Conservation (phyloP, 2,888 invertebrate genomes). For the Cryptocheilus praepositus region DNA sequence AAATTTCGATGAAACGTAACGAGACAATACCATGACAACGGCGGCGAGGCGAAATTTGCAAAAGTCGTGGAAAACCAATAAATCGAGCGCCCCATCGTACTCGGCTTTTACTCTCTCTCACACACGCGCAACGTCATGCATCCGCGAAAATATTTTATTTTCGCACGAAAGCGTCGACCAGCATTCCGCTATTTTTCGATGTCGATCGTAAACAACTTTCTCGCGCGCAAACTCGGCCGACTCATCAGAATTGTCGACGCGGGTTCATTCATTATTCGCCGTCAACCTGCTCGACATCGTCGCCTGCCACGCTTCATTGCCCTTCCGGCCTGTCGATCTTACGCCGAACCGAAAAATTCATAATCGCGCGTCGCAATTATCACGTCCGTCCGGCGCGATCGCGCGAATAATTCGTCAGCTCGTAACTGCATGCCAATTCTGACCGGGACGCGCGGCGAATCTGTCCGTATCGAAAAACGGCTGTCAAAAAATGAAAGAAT, state of each 20-base stretch:
- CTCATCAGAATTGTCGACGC: constrained; percentile 50
- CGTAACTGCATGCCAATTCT: too few relatives aligned
- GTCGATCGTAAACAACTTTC: constrained; percentile 52
- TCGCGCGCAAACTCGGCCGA: constrained; percentile 41
- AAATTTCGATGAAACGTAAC: too few relatives aligned
- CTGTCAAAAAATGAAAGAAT: too few relatives aligned
- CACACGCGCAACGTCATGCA: background rate
- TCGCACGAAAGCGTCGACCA: constrained; percentile 25
- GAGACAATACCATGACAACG: constrained; percentile 15
- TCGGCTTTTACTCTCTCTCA: constrained; percentile 21
- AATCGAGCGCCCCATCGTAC: constrained; percentile 26
- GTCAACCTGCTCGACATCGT: constrained; percentile 3
- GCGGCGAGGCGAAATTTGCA: constrained; percentile 32
- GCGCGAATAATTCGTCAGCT: too few relatives aligned
- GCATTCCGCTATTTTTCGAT: constrained; percentile 38
- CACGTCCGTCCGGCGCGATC: too few relatives aligned
- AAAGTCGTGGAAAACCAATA: constrained; percentile 41
- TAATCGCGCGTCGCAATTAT: too few relatives aligned
- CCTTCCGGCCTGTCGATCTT: too few relatives aligned
- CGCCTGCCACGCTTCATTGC: constrained; percentile 7
- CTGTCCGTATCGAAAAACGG: too few relatives aligned
- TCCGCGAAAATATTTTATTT: constrained; percentile 49
- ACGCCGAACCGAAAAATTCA: too few relatives aligned
- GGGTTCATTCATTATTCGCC: constrained; percentile 45
- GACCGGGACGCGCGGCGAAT: too few relatives aligned